These are phyloP conservation scores for Piaya cayana DNA, from an alignment of 2,113 vertebrate species.

Conservation along the genomic window DNA sequence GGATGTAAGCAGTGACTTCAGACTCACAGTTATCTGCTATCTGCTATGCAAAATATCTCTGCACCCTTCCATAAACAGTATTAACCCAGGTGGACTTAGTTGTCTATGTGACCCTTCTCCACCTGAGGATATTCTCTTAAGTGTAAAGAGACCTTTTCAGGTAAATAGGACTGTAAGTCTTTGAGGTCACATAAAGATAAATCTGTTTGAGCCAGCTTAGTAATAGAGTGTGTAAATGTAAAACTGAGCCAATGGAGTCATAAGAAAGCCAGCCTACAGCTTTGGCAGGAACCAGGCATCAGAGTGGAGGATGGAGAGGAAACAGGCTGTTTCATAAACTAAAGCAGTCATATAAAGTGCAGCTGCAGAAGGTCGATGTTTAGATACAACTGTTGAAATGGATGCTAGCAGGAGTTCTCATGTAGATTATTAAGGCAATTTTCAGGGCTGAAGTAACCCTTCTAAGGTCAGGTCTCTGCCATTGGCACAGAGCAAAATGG, in stretches of 20 bases:
- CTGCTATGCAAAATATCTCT: neutral
- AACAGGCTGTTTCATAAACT: neutral
- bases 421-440: neutral
- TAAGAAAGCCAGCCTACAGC: neutral
- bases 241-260: neutral
- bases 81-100: neutral
- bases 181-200: neutral
- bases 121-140: neutral
- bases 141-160: neutral
- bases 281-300: neutral
- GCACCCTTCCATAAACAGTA: neutral
- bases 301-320: neutral
- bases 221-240: neutral
- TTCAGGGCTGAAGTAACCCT: neutral
- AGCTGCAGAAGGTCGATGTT: neutral
- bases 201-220: neutral
- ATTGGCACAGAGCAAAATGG: fast-evolving
- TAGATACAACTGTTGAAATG: neutral
- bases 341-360: neutral
- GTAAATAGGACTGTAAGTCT: neutral
- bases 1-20: neutral
- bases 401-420: neutral
- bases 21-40: neutral
- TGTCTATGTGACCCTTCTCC: neutral
- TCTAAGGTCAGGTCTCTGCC: neutral